Evolutionary conservation across 2,797 vertebrate genomes (phyloP).

Genomic region (Stomatorhinus walkeri): DNA sequence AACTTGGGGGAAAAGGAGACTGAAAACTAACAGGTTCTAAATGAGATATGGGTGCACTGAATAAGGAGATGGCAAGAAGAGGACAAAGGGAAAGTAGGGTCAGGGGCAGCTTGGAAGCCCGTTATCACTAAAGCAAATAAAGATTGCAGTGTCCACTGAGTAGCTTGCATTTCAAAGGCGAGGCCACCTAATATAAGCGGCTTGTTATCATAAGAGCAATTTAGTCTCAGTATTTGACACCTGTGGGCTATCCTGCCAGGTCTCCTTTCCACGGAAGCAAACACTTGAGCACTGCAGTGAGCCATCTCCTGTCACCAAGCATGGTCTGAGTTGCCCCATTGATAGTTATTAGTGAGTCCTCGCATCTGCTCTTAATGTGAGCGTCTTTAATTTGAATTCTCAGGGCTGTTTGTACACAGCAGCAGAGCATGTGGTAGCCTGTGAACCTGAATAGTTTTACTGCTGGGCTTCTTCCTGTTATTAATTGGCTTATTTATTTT

Average conservation of each 20-base stretch:
- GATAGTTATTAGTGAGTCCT: constrained; percentile 38
- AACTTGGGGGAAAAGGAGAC: not conserved
- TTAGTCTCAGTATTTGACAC: not conserved
- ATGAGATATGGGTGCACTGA: not conserved
- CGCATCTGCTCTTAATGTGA: constrained; percentile 31
- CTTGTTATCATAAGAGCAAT: not conserved
- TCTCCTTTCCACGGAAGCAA: not conserved
- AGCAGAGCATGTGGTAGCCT: not conserved
- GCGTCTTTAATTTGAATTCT: constrained; percentile 10
- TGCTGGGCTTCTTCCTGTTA: not conserved
- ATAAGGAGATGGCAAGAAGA: not conserved
- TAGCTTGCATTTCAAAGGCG: not conserved
- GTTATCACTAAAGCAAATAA: not conserved
- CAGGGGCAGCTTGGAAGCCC: not conserved
- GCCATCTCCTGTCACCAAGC: not conserved
- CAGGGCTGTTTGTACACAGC: constrained; percentile 15
- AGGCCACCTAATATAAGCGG: not conserved
- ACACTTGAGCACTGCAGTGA: not conserved
- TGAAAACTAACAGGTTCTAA: not conserved
- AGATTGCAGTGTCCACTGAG: not conserved
- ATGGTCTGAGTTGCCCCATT: constrained; percentile 27
- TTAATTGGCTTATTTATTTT: not conserved
- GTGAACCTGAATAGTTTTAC: not conserved
- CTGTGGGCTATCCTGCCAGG: not conserved
- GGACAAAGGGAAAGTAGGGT: not conserved